Base-by-base conservation (phyloP, 2,888 invertebrate species). In the Cryptocephalus primarius region DNA sequence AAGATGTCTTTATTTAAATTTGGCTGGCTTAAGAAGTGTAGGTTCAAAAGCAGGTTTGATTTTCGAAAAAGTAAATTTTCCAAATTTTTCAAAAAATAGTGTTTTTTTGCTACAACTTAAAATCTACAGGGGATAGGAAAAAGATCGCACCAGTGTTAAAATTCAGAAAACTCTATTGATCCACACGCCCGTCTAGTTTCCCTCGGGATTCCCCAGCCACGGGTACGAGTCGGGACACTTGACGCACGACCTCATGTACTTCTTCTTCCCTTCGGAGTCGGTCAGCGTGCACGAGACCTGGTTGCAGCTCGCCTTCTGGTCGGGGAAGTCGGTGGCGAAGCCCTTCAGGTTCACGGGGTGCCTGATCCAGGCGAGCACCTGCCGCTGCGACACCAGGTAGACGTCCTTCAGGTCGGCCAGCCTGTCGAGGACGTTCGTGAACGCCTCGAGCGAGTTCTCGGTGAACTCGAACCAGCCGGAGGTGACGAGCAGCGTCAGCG, bases 401-500 rank as follows among this genome's bases (percentile, higher is more conserved):
- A 71, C 68, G 48, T 74, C 72, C 8, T 55, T 40, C 8, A 58
- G 46, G 0, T 44, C 49, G 8, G 48, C 50, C 32, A 72, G 46
- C 43, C 61, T 55, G 40, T 72, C 67, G 45, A 74, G 52, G 49
- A 72, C 71, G 47, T 60, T 53, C 2, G 32, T 43, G 14, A 67
- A 55, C 14, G 64, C 72, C 4, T 55, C 56, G 9, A 57, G 58
- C 50, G 62, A 59, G 47, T 63, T 60, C 22, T 60, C 57, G 9
- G 55, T 58, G 31, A 54, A 52, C 1, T 55, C 49, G 46, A 78
- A 72, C 75, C 75, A 76, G 33, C 69, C 70, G 11, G 73, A 70
- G 50, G 73, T 72, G 13, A 74, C 55, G 40, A 71, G 64, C 2
- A 77, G 55, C 1, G 72, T 73, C 46, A 74, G 66, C 4, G 77